phyloP scores from a whole-genome alignment of 2,113 vertebrate genomes.

The Aphyosemion australe region DNA sequence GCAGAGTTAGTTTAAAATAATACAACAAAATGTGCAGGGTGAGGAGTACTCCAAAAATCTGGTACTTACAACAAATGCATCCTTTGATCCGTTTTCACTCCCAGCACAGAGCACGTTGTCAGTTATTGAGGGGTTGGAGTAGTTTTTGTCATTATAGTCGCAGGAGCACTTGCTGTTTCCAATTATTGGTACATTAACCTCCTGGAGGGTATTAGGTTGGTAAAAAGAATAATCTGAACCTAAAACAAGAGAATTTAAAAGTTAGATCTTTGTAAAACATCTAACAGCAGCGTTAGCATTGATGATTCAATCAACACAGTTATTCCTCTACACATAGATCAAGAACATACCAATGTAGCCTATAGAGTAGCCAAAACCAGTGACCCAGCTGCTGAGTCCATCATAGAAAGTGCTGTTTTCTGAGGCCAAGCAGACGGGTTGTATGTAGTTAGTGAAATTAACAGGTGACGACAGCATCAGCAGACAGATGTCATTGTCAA shows the following conservation, averaged over 20 bases:
- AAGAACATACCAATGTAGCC: too few species aligned
- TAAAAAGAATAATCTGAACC: too few species aligned
- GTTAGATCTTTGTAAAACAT: background rate
- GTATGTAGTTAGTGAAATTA: constrained; percentile 32
- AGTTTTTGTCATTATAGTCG: background rate
- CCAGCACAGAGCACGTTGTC: constrained; percentile 81
- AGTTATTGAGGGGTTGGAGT: constrained; percentile 32
- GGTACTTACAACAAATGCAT: constrained; percentile 60
- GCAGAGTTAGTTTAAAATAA: background rate
- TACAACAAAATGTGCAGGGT: background rate
- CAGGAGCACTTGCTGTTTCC: constrained; percentile 55
- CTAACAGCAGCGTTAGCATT: background rate
- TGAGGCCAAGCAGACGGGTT: constrained; percentile 80
- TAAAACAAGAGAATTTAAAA: background rate
- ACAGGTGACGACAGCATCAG: constrained; percentile 60
- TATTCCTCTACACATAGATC: too few species aligned
- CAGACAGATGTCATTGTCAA: constrained; percentile 78
- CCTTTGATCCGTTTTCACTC: constrained; percentile 61
- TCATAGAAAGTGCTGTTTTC: constrained; percentile 37
- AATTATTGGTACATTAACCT: constrained; percentile 52
- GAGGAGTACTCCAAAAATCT: background rate
- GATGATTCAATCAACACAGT: background rate
- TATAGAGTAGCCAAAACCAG: constrained; percentile 32
- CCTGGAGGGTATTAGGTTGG: background rate
- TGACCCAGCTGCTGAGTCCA: constrained; percentile 46